Evolutionary conservation across 2,888 invertebrate species (phyloP), one percentile per base, ranked within the genome.

Genomic region (Myopa testacea): DNA sequence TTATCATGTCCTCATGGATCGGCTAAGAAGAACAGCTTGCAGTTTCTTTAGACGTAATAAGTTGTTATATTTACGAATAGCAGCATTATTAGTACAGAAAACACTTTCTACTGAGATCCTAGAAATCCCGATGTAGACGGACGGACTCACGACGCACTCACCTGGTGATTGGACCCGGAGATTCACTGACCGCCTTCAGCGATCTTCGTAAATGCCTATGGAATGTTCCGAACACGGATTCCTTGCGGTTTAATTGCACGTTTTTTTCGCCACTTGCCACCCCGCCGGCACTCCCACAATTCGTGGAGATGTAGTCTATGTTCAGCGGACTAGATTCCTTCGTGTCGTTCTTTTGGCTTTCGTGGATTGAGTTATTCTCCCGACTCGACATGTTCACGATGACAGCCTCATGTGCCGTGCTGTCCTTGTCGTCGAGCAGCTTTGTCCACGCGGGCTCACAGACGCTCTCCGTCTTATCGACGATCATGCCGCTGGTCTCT

Each of bases 111-210:
- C 10, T 45, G 45, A 45, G 45, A 3, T 45, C 7, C 45, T 45
- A 10, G 45, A 45, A 45, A 10, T 45, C 7, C 7, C 6, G 45
- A 6, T 45, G 45, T 10, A 8, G 45, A 45, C 26, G 26, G 26
- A 26, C 26, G 26, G 26, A 26, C 26, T 26, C 26, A 26, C 14
- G 10, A n/a, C 14, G n/a, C 16, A 85, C 86, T 87, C 82, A 90
- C 89, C 89, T 87, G 60, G 88, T 88, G 63, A 90, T 85, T 65
- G 88, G 86, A 67, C 89, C 89, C 40, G 89, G 88, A 63, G 89
- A 89, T 82, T 90, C 89, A 82, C 88, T 89, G 81, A 89, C 89
- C 67, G 88, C 89, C 81, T 89, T 89, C 38, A 90, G 84, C 67
- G 89, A 89, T 82, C 88, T 84, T 79, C 89, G 86, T 80, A 90